Base-by-base conservation (phyloP, 2,888 invertebrate genomes). In the Eilema sororculum region DNA sequence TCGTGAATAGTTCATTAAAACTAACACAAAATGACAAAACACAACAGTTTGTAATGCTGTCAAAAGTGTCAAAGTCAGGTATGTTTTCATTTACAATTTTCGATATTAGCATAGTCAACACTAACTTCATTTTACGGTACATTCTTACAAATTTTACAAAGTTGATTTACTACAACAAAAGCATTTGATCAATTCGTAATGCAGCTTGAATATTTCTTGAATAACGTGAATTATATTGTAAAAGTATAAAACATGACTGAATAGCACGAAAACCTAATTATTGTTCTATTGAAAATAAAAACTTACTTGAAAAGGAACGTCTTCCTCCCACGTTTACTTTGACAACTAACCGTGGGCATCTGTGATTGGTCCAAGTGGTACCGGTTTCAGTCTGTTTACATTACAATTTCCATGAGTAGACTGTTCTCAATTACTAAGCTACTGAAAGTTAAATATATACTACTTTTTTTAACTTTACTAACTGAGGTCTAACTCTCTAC, bases 331-430 rank as follows among this genome's bases (percentile, higher is more conserved):
- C 30, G 59, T 41, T 62, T 52, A 52, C 4, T 41, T 65, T 75
- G 69, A 72, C 72, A 72, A 20, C n/a, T 62, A 59, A 30, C 79
- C 84, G 83, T 84, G 84, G 74, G 65, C 46, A 28, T 13, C 58
- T 62, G 28, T 74, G 75, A 84, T 84, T 83, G 84, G 84, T 75
- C 30, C 61, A 69, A 66, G 46, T 67, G 41, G 24, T 65, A 37
- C 46, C 22, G 52, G n/a, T 52, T 57, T 52, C n/a, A n/a, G 52
- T 9, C 52, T 52, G 20, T 46, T 46, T 46, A 46, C 46, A 20
- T 46, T 46, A 20, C 46, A 37, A 8, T n/a, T 37, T 37, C 1
- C 12, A 20, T 20, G 6, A 0, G 20, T 46, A 20, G 46, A 46
- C 46, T 46, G 46, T 46, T 46, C 46, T 46, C 46, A 46, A 46